Evolutionary conservation across 2,888 invertebrate species (phyloP), one percentile per base, ranked within the genome.

Genomic region (Metopia argyrocephala): DNA sequence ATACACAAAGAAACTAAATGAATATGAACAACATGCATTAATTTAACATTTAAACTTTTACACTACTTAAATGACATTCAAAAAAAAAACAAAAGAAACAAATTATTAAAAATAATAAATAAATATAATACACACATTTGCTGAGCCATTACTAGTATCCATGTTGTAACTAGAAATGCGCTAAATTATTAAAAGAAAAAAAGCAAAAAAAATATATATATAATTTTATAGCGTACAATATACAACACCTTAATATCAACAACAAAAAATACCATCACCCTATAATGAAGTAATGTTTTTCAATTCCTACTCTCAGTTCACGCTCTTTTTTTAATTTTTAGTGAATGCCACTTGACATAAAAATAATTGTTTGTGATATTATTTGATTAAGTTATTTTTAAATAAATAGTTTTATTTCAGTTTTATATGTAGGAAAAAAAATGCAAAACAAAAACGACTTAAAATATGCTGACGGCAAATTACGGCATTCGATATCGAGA

Each of bases 111-210:
- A n/a, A 69, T 59, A 38, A 75, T 50, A 59, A 54, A 70, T 15
- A 70, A 78, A 68, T 38, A 45, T 57, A 68, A 76, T 75, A 84
- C 85, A 84, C 71, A 86, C 86, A 85, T 86, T 85, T 79, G 84
- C 82, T 54, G 83, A 82, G 76, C 79, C 82, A 73, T 79, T 84
- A 76, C 83, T 84, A 68, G 82, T 78, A 73, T 86, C 87, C 61
- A 86, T 79, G 74, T 84, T 84, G 82, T 86, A 86, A 66, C 85
- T 85, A 38, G 85, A 84, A 73, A 85, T 84, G 84, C 85, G 85
- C 85, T 87, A 84, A 57, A 85, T 82, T 64, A 78, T 71, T 48
- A 65, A 76, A 73, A 66, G 48, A 70, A 76, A 59, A 78, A 54
- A 75, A 75, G 66, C 74, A 81, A 69, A 59, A 62, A 73, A 70